Conservation (phyloP, 1,140 invertebrate species). For the Drosophila pruinosa region DNA sequence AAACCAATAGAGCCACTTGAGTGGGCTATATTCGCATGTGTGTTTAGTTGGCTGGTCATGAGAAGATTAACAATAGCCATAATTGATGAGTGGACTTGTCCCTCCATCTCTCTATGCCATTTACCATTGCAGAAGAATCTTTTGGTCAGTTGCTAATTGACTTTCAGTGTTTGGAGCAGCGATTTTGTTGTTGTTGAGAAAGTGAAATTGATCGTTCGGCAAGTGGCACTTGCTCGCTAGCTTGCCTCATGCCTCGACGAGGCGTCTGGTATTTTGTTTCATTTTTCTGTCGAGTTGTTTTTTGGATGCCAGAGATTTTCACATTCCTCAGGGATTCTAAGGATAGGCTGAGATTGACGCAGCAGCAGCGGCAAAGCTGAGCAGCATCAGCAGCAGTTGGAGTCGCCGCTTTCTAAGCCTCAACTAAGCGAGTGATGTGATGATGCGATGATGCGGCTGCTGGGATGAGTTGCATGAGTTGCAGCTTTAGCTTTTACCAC, state of each 20-base stretch:
- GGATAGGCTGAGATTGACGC: slow-evolving; percentile 1
- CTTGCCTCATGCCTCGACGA: slow-evolving; percentile 8
- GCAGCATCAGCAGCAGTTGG: neutral
- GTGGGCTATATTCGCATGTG: neutral
- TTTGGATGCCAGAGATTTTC: slow-evolving; percentile 13
- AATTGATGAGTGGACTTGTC: slow-evolving; percentile 21
- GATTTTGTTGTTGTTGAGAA: slow-evolving; percentile 54
- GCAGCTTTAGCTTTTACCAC: slow-evolving; percentile 39
- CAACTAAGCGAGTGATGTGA: slow-evolving; percentile 14
- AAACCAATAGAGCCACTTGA: neutral
- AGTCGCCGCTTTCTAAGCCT: slow-evolving; percentile 59
- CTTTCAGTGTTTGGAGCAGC: slow-evolving; percentile 65
- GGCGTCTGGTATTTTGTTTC: neutral
- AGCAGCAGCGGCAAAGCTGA: neutral
- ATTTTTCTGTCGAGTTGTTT: slow-evolving; percentile 21
- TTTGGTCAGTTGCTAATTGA: slow-evolving; percentile 70
- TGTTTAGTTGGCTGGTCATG: neutral
- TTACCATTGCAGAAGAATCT: slow-evolving; percentile 49
- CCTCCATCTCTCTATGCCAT: neutral
- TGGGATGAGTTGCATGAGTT: slow-evolving; percentile 42
- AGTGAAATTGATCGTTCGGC: slow-evolving; percentile 72
- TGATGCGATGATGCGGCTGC: slow-evolving; percentile 13
- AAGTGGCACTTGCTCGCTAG: slow-evolving; percentile 48
- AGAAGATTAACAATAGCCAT: slow-evolving; percentile 33
- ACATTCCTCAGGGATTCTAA: slow-evolving; percentile 49